Percentiles rank a stretch among this genome's conserved stretches.
Evolutionary conservation across 2,888 invertebrate genomes (phyloP).

Genomic region (Meteorus cinctellus): DNA sequence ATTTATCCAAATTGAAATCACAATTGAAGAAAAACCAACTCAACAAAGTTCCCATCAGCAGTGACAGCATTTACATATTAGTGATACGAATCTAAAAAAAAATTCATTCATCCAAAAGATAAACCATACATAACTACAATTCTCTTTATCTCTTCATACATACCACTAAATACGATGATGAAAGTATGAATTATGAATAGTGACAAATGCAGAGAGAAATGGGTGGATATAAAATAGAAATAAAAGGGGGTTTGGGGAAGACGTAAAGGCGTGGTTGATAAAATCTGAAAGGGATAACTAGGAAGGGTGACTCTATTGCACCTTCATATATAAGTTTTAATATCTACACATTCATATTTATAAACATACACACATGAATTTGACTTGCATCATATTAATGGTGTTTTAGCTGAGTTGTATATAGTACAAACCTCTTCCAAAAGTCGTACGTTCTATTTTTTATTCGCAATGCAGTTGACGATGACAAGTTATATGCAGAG

Average conservation of each 20-base stretch:
- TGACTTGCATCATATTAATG: neutral
- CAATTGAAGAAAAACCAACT: too few species aligned
- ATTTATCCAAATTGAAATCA: too few species aligned
- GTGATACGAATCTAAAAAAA: too few species aligned
- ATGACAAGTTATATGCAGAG: neutral
- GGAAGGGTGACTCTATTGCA: conserved; percentile 52
- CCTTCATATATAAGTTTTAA: neutral
- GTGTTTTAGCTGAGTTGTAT: neutral
- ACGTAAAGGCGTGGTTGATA: conserved; percentile 58
- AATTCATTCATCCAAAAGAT: too few species aligned
- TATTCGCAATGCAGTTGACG: neutral
- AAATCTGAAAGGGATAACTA: conserved; percentile 48
- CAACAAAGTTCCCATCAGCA: too few species aligned
- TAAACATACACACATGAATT: neutral
- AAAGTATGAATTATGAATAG: conserved; percentile 7
- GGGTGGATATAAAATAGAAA: conserved; percentile 23
- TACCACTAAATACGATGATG: neutral
- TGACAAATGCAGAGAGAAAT: conserved; percentile 42
- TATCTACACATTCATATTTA: neutral
- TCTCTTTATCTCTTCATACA: neutral
- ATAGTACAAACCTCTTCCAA: neutral
- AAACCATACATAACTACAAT: neutral
- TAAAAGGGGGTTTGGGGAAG: neutral
- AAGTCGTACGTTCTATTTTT: neutral
- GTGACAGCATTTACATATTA: too few species aligned